These are phyloP conservation scores for Trogon surrucura DNA, from an alignment of 2,113 vertebrate genomes.

Conservation along the genomic window DNA sequence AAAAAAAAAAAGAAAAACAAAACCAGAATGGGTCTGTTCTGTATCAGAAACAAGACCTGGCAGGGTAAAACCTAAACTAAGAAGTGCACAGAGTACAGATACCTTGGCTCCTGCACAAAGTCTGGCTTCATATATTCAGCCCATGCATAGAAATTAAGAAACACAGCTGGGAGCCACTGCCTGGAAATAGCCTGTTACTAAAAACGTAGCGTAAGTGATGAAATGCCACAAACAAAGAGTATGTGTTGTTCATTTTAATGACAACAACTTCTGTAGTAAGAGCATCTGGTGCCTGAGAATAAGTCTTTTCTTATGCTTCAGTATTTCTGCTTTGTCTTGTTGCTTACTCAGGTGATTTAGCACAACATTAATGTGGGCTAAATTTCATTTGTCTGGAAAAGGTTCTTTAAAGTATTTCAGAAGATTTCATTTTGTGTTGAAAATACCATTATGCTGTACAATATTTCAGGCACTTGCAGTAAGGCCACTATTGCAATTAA, in stretches of 20 bases:
- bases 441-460: not conserved
- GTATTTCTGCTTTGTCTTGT: not conserved
- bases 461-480: not conserved
- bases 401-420: not conserved
- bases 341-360: not conserved
- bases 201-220: not conserved
- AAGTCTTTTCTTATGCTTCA: not conserved
- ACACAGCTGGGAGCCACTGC: constrained; percentile 25
- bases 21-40: not conserved
- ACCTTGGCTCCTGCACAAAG: not conserved
- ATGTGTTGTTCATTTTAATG: constrained; percentile 35
- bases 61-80: not conserved
- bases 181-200: constrained; percentile 34
- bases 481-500: not conserved
- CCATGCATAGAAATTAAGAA: constrained; percentile 7
- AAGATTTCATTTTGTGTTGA: not conserved
- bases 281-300: not conserved
- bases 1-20: not conserved
- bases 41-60: not conserved
- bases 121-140: not conserved
- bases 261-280: not conserved
- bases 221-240: constrained; percentile 1
- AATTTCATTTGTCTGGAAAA: not conserved
- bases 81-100: not conserved
- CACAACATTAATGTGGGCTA: not conserved